Evolutionary conservation across 2,888 invertebrate genomes (phyloP).

Genomic region (Uloborus plumipes): DNA sequence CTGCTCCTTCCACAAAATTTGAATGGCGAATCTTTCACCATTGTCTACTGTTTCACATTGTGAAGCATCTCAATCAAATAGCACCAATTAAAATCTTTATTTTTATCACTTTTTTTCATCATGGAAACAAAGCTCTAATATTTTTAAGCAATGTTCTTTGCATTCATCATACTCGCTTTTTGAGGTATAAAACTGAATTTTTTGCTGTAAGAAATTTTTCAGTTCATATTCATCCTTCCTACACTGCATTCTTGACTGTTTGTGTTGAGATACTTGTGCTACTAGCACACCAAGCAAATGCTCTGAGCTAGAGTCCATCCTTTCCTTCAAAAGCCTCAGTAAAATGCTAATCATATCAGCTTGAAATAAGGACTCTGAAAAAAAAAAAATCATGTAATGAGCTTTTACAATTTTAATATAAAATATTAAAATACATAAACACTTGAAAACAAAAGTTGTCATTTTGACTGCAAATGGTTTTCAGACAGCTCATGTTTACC

Average conservation of each 20-base stretch:
- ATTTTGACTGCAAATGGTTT: too few relatives aligned
- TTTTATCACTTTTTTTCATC: constrained; percentile 11
- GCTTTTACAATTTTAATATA: too few relatives aligned
- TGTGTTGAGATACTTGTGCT: constrained; percentile 73
- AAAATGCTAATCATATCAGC: constrained; percentile 72
- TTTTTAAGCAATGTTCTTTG: constrained; percentile 68
- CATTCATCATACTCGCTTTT: constrained; percentile 73
- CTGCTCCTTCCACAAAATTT: too few relatives aligned
- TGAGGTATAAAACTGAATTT: constrained; percentile 71
- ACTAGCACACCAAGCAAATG: constrained; percentile 74
- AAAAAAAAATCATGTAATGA: too few relatives aligned
- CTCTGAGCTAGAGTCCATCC: constrained; percentile 73
- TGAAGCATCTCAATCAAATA: too few relatives aligned
- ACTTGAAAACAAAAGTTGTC: too few relatives aligned
- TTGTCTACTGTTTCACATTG: too few relatives aligned
- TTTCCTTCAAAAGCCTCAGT: constrained; percentile 69
- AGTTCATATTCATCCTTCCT: constrained; percentile 72
- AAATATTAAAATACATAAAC: too few relatives aligned
- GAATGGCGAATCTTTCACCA: too few relatives aligned
- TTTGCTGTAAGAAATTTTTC: constrained; percentile 71
- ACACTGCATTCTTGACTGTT: constrained; percentile 72
- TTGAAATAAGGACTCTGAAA: constrained; percentile 70
- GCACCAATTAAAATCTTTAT: too few relatives aligned
- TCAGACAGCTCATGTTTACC: too few relatives aligned
- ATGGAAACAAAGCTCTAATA: constrained; percentile 66